phyloP scores from a whole-genome alignment of 2,113 vertebrate species.

The Phaethon lepturus region DNA sequence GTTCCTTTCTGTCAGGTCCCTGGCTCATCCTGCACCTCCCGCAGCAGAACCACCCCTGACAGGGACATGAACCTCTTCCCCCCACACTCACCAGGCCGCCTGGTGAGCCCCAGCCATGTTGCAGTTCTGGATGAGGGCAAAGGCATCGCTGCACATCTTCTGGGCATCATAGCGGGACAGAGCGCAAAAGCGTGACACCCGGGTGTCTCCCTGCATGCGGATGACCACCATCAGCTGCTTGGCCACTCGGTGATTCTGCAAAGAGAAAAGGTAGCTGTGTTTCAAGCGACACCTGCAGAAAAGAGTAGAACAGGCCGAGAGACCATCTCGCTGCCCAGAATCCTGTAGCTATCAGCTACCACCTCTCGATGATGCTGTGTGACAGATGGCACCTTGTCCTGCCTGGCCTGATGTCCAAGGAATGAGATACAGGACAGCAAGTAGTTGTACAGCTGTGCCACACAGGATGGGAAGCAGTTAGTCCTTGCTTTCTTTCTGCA shows the following conservation, averaged over 20 bases:
- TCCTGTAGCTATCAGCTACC: background rate
- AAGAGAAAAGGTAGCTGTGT: background rate
- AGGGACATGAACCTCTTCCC: background rate
- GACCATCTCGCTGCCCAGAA: background rate
- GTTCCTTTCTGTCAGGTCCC: background rate
- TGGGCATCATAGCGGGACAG: slow-evolving; percentile 86
- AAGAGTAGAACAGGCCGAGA: background rate
- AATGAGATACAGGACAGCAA: background rate
- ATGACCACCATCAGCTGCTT: slow-evolving; percentile 86
- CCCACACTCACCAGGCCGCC: slow-evolving; percentile 86
- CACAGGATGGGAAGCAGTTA: background rate
- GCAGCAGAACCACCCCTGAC: background rate
- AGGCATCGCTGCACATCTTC: slow-evolving; percentile 87
- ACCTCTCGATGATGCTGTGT: background rate
- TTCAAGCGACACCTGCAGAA: slow-evolving; percentile 46
- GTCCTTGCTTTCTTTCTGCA: background rate
- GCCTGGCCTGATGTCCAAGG: background rate
- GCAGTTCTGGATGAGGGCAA: slow-evolving; percentile 88
- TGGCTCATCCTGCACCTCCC: background rate
- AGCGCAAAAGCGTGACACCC: slow-evolving; percentile 88
- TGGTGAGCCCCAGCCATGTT: slow-evolving; percentile 87
- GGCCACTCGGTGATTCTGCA: slow-evolving; percentile 89
- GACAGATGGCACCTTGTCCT: background rate
- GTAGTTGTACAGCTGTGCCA: background rate
- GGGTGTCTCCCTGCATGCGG: slow-evolving; percentile 83